phyloP scores from a whole-genome alignment of 2,888 invertebrate genomes.

The Chrysolina oricalcia region DNA sequence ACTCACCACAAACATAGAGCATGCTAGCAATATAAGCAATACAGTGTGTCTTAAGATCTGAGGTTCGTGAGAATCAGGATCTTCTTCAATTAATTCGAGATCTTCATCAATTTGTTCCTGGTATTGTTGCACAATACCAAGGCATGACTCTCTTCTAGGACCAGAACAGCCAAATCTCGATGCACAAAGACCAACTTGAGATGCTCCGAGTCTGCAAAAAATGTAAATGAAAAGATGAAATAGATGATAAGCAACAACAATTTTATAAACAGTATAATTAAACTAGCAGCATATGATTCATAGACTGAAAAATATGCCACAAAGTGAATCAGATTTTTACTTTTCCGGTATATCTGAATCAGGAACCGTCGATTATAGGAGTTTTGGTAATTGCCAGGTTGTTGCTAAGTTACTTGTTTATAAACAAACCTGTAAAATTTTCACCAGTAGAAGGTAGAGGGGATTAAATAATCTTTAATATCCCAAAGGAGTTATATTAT shows the following conservation, averaged over 20 bases:
- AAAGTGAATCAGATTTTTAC: not conserved
- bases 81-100: conserved; percentile 74
- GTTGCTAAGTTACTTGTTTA: no score
- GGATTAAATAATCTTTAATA: no score
- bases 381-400: no score
- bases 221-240: not conserved
- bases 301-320: not conserved
- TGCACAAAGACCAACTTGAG: conserved; percentile 67
- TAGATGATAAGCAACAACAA: no score
- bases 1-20: conserved; percentile 93
- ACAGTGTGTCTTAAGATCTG: conserved; percentile 89
- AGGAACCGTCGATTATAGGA: no score
- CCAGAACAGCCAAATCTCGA: conserved; percentile 74
- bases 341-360: no score
- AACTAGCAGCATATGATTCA: not conserved
- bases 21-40: conserved; percentile 84
- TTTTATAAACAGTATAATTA: no score
- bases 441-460: no score
- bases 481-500: no score
- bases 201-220: conserved; percentile 45
- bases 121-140: conserved; percentile 73
- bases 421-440: no score
- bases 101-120: conserved; percentile 73
- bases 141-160: conserved; percentile 72
- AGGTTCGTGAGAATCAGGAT: conserved; percentile 75